A percentile compares a stretch with the other conserved stretches of the same genome.
These are phyloP conservation scores for Brenthis daphne DNA, from an alignment of 2,888 invertebrate species.

Conservation along the genomic window DNA sequence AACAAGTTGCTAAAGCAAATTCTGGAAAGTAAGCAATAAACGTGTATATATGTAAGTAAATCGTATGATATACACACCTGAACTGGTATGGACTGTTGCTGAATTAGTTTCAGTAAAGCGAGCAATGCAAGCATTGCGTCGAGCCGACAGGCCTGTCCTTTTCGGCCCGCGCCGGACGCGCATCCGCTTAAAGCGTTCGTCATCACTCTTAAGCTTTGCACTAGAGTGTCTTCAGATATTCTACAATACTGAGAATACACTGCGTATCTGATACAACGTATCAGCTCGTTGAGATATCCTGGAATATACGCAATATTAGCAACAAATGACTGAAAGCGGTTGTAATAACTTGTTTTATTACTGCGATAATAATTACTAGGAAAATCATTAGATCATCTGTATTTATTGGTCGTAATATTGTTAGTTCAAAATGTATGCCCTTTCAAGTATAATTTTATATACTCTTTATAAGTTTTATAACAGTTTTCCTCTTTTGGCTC, in stretches of 20 bases:
- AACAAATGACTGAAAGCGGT: background rate
- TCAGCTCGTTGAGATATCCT: constrained; percentile 73
- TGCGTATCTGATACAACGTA: constrained; percentile 66
- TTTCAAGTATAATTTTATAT: no score
- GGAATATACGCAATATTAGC: constrained; percentile 33
- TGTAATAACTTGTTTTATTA: constrained; percentile 1
- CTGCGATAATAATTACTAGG: background rate
- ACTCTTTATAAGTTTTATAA: no score
- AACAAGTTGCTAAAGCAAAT: background rate
- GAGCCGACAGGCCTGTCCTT: constrained; percentile 67
- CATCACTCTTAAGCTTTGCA: constrained; percentile 53
- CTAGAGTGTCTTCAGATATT: constrained; percentile 61
- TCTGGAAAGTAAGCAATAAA: no score
- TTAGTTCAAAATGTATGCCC: background rate
- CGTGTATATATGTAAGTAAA: background rate
- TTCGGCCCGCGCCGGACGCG: constrained; percentile 63
- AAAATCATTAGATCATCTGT: background rate
- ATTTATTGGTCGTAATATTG: background rate
- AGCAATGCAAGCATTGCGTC: constrained; percentile 61
- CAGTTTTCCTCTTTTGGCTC: no score
- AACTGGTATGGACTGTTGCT: constrained; percentile 57
- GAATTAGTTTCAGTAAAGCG: constrained; percentile 57
- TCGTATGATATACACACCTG: constrained; percentile 53
- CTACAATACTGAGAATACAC: constrained; percentile 61
- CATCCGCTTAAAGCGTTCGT: constrained; percentile 55